phyloP scores from a whole-genome alignment of 2,888 invertebrate species.

The Trissoscelio sp. region DNA sequence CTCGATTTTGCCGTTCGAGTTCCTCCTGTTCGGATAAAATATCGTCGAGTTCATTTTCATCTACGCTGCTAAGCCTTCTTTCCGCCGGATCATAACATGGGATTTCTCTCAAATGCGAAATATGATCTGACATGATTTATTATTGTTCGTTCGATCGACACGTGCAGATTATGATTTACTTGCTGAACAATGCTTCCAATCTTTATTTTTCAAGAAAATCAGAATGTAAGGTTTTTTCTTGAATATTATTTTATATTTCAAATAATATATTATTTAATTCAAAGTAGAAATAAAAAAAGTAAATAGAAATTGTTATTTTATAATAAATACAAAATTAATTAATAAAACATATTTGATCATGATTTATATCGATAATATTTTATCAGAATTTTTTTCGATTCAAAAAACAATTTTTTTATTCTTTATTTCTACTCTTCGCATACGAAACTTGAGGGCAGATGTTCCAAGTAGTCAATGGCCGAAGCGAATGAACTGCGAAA shows the following conservation, averaged over 20 bases:
- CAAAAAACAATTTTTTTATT: too few relatives aligned
- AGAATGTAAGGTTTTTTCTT: too few relatives aligned
- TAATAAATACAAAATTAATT: too few relatives aligned
- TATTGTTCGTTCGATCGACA: conserved; percentile 12
- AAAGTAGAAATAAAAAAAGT: too few relatives aligned
- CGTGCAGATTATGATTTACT: not conserved
- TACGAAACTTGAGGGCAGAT: too few relatives aligned
- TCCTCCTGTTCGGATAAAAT: conserved; percentile 60
- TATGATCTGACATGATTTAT: conserved; percentile 60
- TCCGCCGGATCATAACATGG: conserved; percentile 59
- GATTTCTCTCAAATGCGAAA: conserved; percentile 40
- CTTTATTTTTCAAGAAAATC: not conserved
- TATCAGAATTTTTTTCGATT: too few relatives aligned
- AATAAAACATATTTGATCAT: too few relatives aligned
- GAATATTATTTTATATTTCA: too few relatives aligned
- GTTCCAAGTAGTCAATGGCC: not conserved
- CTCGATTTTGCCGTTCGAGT: conserved; percentile 56
- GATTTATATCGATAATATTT: too few relatives aligned
- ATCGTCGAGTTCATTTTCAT: conserved; percentile 58
- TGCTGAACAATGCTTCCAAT: not conserved
- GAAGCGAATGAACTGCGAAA: conserved; percentile 26
- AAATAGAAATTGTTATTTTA: too few relatives aligned
- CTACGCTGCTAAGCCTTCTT: conserved; percentile 59
- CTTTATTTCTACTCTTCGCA: too few relatives aligned
- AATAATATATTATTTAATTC: too few relatives aligned